Conservation (phyloP, 2,113 vertebrate genomes). For the Periophthalmus modestus region DNA sequence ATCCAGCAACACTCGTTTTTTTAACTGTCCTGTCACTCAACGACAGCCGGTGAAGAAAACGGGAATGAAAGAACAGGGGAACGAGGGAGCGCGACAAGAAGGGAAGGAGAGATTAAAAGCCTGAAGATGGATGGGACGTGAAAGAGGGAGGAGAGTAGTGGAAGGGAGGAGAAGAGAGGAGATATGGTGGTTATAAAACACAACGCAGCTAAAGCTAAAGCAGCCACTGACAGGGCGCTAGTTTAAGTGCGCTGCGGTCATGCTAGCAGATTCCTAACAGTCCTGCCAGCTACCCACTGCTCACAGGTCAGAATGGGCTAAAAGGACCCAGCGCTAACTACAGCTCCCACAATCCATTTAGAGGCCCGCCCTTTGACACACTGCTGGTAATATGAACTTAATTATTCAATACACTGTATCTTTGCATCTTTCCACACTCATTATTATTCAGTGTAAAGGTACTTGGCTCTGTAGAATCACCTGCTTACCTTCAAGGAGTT, state of each 20-base stretch:
- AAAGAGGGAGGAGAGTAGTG: conserved; percentile 8
- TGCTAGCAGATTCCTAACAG: conserved; percentile 25
- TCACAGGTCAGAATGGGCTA: conserved; percentile 50
- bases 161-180: background rate
- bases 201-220: background rate
- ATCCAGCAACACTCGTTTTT: conserved; percentile 50
- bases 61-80: conserved; percentile 21
- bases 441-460: background rate
- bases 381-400: background rate
- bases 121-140: conserved; percentile 48
- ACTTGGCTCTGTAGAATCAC: background rate
- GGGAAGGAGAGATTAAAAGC: conserved; percentile 51
- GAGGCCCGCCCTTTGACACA: conserved; percentile 22
- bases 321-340: conserved; percentile 48
- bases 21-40: conserved; percentile 60
- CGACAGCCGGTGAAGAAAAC: conserved; percentile 22
- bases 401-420: conserved; percentile 8
- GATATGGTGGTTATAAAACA: conserved; percentile 1
- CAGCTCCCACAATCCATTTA: conserved; percentile 57
- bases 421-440: background rate
- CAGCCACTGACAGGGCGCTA: conserved; percentile 4
- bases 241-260: conserved; percentile 19
- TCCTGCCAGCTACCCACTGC: conserved; percentile 36
- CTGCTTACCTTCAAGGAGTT: no score
- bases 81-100: conserved; percentile 4